phyloP scores from a whole-genome alignment of 2,888 invertebrate species.

The Autographa pulchrina region DNA sequence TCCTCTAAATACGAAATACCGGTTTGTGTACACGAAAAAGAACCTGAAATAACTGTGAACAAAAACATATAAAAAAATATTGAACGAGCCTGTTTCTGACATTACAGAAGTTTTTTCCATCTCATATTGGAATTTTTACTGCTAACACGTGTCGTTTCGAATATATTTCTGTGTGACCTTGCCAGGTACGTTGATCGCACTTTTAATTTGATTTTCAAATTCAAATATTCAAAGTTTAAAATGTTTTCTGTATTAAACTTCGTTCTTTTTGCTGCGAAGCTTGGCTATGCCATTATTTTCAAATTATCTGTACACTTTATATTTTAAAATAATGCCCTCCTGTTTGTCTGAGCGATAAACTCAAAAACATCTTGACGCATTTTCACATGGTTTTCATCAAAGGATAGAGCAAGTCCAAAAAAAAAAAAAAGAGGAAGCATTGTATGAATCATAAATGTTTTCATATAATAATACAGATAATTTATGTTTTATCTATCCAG shows the following conservation, averaged over 20 bases:
- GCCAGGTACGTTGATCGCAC: slow-evolving; percentile 24
- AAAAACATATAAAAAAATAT: slow-evolving; percentile 35
- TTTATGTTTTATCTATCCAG: too few relatives aligned
- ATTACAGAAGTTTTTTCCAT: slow-evolving; percentile 19
- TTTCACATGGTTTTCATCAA: too few relatives aligned
- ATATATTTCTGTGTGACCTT: slow-evolving; percentile 27
- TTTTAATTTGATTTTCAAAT: slow-evolving; percentile 1
- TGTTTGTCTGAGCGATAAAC: too few relatives aligned
- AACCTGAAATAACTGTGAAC: slow-evolving; percentile 34
- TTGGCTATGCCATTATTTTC: not conserved
- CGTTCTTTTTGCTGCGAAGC: not conserved
- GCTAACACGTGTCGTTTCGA: slow-evolving; percentile 13
- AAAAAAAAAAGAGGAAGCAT: too few relatives aligned
- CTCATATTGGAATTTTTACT: slow-evolving; percentile 31
- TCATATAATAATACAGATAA: too few relatives aligned
- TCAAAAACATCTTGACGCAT: too few relatives aligned
- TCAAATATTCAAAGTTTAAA: not conserved
- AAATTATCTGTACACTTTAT: too few relatives aligned
- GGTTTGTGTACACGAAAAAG: slow-evolving; percentile 20
- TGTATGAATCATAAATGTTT: too few relatives aligned
- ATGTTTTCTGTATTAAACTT: not conserved
- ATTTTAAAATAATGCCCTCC: too few relatives aligned
- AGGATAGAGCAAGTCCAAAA: too few relatives aligned
- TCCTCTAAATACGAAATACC: slow-evolving; percentile 41
- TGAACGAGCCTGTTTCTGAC: slow-evolving; percentile 19